A percentile compares a stretch with the other conserved stretches of the same genome.
These are phyloP conservation scores for Lepidurus apus DNA, from an alignment of 1,140 invertebrate species.

Conservation along the genomic window DNA sequence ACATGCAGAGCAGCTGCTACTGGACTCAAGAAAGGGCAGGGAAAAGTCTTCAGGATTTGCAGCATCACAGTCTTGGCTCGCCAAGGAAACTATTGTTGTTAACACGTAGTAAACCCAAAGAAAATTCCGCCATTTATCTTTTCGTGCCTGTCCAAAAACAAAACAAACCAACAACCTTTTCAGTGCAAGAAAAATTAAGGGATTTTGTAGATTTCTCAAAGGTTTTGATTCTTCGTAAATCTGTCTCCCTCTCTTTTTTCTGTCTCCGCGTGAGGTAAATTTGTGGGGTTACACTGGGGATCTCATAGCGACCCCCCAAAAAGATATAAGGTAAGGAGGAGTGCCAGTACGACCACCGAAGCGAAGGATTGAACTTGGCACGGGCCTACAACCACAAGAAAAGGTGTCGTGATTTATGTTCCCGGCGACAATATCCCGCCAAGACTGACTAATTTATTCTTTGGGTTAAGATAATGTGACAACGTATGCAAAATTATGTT, in stretches of 20 bases:
- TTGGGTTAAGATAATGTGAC: not conserved
- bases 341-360: not conserved
- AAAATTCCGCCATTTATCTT: not conserved
- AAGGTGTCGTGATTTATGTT: conserved; percentile 4
- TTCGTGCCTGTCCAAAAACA: not conserved
- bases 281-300: not conserved
- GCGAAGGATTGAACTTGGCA: not conserved
- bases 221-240: not conserved
- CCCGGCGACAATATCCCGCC: conserved; percentile 20
- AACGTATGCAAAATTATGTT: not conserved
- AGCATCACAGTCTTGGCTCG: not conserved
- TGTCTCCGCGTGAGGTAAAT: not conserved
- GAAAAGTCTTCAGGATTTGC: not conserved
- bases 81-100: conserved; percentile 1
- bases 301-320: conserved; percentile 13
- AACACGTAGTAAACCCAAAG: not conserved
- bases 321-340: not conserved
- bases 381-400: not conserved
- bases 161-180: not conserved
- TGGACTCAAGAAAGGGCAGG: not conserved
- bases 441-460: conserved; percentile 19
- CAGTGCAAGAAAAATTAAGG: not conserved
- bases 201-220: not conserved
- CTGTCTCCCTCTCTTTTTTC: not conserved
- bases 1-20: conserved; percentile 13